Percentiles rank a stretch among this genome's conserved stretches.
phyloP scores from a whole-genome alignment of 2,797 vertebrate genomes.

The Hyperoplus immaculatus region DNA sequence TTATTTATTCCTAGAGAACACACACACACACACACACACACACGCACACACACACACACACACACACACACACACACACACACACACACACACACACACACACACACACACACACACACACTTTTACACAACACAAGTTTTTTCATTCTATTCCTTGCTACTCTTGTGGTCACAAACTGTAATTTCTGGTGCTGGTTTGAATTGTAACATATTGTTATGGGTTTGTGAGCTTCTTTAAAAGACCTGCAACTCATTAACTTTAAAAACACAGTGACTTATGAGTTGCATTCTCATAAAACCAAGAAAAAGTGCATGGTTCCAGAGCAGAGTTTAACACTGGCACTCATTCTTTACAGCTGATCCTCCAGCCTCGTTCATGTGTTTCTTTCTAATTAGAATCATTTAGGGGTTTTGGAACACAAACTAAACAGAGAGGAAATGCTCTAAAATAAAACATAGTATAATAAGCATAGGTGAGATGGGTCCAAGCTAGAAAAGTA shows the following conservation, averaged over 20 bases:
- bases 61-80: no score
- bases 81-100: no score
- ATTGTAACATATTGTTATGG: constrained; percentile 46
- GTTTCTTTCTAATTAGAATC: constrained; percentile 12
- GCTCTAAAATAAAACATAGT: not conserved
- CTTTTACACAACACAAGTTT: no score
- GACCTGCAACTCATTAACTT: constrained; percentile 66
- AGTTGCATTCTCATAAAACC: constrained; percentile 51
- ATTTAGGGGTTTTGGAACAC: constrained; percentile 9
- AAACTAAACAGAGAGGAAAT: not conserved
- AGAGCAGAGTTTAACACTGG: constrained; percentile 24
- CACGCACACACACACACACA: no score
- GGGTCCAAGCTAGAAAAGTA: not conserved
- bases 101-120: no score
- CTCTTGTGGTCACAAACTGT: constrained; percentile 3
- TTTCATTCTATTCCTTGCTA: not conserved
- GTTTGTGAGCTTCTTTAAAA: constrained; percentile 48
- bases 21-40: constrained; percentile 8
- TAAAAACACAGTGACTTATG: constrained; percentile 28
- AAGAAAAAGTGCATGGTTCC: constrained; percentile 4
- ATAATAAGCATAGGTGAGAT: not conserved
- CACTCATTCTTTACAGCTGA: constrained; percentile 44
- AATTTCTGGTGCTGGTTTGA: constrained; percentile 18
- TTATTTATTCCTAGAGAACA: not conserved
- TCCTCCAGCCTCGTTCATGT: not conserved